A percentile compares a stretch with the other conserved stretches of the same genome.
phyloP scores from a whole-genome alignment of 1,140 invertebrate genomes.

The Zaprionus capensis region DNA sequence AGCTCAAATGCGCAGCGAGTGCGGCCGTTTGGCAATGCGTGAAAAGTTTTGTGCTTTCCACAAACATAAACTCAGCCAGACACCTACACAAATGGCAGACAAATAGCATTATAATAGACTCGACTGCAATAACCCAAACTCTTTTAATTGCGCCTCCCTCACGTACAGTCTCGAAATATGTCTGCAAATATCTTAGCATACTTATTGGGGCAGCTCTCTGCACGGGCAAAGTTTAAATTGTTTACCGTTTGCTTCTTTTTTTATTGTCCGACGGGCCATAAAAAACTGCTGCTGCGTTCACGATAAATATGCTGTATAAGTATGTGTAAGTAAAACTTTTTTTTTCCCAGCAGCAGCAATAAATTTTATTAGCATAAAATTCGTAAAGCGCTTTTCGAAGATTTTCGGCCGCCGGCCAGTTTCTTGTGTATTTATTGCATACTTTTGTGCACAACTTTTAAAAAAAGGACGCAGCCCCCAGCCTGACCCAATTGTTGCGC shows the following conservation, averaged over 20 bases:
- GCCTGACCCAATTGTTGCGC: constrained; percentile 7
- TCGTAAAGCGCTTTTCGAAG: constrained; percentile 53
- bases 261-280: constrained; percentile 27
- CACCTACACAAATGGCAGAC: constrained; percentile 20
- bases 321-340: constrained; percentile 40
- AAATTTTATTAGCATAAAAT: constrained; percentile 70
- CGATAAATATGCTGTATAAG: constrained; percentile 61
- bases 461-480: neutral
- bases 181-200: constrained; percentile 35
- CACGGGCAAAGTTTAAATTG: constrained; percentile 53
- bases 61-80: neutral
- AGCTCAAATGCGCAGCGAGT: constrained; percentile 62
- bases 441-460: constrained; percentile 23
- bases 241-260: constrained; percentile 47
- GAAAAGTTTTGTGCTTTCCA: constrained; percentile 53
- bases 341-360: constrained; percentile 25
- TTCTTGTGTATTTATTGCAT: constrained; percentile 29
- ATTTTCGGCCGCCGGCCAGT: constrained; percentile 46
- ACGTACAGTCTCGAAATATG: neutral
- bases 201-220: constrained; percentile 30
- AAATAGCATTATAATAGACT: constrained; percentile 67
- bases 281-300: constrained; percentile 57
- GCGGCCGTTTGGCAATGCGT: constrained; percentile 47
- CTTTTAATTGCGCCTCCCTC: constrained; percentile 13
- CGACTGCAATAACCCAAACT: constrained; percentile 11